These are phyloP conservation scores for Cranoglanis bouderius DNA, from an alignment of 2,113 vertebrate species.

Conservation along the genomic window DNA sequence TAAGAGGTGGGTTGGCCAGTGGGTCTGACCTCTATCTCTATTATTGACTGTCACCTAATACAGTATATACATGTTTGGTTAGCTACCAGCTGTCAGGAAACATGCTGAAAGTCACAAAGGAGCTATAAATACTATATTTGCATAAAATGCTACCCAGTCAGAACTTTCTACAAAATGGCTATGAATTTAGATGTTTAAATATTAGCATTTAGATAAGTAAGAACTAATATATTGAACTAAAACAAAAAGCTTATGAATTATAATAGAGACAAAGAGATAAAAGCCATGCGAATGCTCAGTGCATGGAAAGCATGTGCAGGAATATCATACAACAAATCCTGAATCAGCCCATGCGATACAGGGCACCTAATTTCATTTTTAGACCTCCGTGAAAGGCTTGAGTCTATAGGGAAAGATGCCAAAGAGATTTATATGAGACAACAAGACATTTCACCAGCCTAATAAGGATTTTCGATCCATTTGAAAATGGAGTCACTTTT, in stretches of 20 bases:
- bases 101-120: conserved; percentile 7
- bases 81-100: background rate
- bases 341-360: background rate
- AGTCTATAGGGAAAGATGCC: background rate
- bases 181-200: background rate
- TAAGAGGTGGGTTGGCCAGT: background rate
- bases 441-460: background rate
- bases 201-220: background rate
- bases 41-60: conserved; percentile 2
- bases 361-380: background rate
- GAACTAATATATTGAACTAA: background rate
- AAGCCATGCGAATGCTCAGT: background rate
- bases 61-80: background rate
- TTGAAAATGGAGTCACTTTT: background rate
- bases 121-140: background rate
- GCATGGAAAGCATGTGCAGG: background rate
- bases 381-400: background rate
- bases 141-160: conserved; percentile 1
- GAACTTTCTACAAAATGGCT: background rate
- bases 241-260: background rate
- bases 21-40: background rate
- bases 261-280: background rate
- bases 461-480: background rate
- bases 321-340: background rate
- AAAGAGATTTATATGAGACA: background rate